These are phyloP conservation scores for Xyrauchen texanus DNA, from an alignment of 2,113 vertebrate genomes.

Conservation along the genomic window DNA sequence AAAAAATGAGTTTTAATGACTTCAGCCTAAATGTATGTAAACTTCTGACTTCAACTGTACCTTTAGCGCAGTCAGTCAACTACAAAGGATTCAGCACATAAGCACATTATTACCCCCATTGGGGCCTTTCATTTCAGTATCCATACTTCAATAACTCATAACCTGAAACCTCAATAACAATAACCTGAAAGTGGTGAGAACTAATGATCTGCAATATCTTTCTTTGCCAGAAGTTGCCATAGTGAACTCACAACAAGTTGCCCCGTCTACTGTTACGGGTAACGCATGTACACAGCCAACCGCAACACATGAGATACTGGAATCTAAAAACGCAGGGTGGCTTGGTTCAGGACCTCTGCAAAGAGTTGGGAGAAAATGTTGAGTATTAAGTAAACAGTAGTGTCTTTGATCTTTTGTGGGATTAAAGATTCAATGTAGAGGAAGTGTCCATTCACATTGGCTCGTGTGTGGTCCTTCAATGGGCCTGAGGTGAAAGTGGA, in stretches of 20 bases:
- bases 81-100: neutral
- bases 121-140: neutral
- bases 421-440: conserved; percentile 88
- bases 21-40: no score
- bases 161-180: no score
- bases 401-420: conserved; percentile 81
- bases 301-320: conserved; percentile 89
- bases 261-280: conserved; percentile 72
- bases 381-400: conserved; percentile 83
- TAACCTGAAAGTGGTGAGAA: conserved; percentile 86
- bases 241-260: conserved; percentile 81
- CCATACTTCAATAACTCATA: conserved; percentile 59
- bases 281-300: conserved; percentile 81
- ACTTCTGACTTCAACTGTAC: no score
- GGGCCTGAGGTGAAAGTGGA: conserved; percentile 84
- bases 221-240: conserved; percentile 84
- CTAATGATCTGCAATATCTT: conserved; percentile 77
- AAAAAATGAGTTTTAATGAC: no score
- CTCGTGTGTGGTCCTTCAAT: conserved; percentile 83
- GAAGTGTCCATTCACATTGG: conserved; percentile 80
- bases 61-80: no score
- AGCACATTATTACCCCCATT: neutral
- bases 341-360: conserved; percentile 3
- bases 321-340: conserved; percentile 81
- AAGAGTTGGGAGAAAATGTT: conserved; percentile 69